Percentiles rank a stretch among this genome's conserved stretches.
These are phyloP conservation scores for Synergus laeviventris DNA, from an alignment of 2,888 invertebrate species.

Conservation along the genomic window DNA sequence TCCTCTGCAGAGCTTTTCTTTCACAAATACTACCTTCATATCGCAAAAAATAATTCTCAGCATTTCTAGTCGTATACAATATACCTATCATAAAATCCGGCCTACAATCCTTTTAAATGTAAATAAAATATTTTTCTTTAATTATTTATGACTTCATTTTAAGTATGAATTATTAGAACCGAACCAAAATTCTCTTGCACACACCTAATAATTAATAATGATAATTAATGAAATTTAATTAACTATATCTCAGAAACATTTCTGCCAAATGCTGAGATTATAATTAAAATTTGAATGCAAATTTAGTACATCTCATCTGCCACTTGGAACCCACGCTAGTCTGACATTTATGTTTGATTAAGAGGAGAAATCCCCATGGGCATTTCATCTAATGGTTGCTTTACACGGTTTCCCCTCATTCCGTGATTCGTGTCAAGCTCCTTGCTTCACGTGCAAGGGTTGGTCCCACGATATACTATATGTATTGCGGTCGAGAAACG, in stretches of 20 bases:
- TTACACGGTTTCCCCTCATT: constrained; percentile 33
- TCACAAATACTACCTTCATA: neutral
- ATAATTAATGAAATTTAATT: no score
- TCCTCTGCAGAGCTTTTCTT: neutral
- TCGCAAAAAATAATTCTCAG: no score
- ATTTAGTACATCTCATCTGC: constrained; percentile 2
- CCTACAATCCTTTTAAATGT: no score
- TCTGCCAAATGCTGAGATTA: neutral
- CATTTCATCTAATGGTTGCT: constrained; percentile 22
- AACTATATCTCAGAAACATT: neutral
- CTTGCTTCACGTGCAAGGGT: constrained; percentile 20
- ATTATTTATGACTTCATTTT: no score
- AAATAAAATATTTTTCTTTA: no score
- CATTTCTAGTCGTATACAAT: no score
- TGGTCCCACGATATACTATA: constrained; percentile 40
- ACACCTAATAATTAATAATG: no score
- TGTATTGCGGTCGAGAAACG: constrained; percentile 45
- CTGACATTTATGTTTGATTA: constrained; percentile 39
- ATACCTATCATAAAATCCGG: no score
- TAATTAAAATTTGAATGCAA: constrained; percentile 12
- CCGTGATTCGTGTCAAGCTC: constrained; percentile 37
- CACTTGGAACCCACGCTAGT: neutral
- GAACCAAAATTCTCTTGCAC: no score
- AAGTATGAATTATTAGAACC: no score
- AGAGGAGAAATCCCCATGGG: constrained; percentile 26